Percentiles rank a stretch among this genome's conserved stretches.
These are phyloP conservation scores for Cepaea hortensis DNA, from an alignment of 2,888 invertebrate genomes.

Conservation along the genomic window DNA sequence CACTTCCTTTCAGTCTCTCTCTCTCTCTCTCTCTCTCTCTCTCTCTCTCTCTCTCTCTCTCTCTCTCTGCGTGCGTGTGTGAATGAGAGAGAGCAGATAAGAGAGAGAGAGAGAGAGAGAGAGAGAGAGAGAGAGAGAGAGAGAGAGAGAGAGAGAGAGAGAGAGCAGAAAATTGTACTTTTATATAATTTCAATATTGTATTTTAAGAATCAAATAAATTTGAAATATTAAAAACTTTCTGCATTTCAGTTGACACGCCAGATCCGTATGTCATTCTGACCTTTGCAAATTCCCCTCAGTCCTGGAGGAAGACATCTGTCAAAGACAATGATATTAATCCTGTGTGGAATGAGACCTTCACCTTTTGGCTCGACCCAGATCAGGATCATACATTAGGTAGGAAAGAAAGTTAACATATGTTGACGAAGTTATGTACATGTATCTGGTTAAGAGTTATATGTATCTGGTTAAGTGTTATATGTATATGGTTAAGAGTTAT, in stretches of 20 bases:
- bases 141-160: too few relatives aligned
- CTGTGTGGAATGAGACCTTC: slow-evolving; percentile 76
- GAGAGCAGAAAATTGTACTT: too few relatives aligned
- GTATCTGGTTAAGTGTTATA: background rate
- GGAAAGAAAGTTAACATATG: background rate
- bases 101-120: too few relatives aligned
- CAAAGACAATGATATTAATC: slow-evolving; percentile 74
- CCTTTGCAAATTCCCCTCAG: slow-evolving; percentile 73
- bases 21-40: too few relatives aligned
- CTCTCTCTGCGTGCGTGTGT: too few relatives aligned
- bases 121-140: too few relatives aligned
- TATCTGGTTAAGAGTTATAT: background rate
- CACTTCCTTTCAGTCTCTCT: too few relatives aligned
- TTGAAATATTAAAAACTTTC: background rate
- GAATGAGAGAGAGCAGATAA: too few relatives aligned
- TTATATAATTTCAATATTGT: too few relatives aligned
- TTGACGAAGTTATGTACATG: background rate
- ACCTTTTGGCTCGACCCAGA: slow-evolving; percentile 74
- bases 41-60: too few relatives aligned
- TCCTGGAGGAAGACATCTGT: slow-evolving; percentile 72
- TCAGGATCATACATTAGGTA: slow-evolving; percentile 71
- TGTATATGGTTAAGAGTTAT: background rate
- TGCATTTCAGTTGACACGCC: slow-evolving; percentile 73
- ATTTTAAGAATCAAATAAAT: background rate
- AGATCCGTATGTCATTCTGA: slow-evolving; percentile 76